Evolutionary conservation across 2,113 vertebrate genomes (phyloP).

Genomic region (Corydoras maculifer): DNA sequence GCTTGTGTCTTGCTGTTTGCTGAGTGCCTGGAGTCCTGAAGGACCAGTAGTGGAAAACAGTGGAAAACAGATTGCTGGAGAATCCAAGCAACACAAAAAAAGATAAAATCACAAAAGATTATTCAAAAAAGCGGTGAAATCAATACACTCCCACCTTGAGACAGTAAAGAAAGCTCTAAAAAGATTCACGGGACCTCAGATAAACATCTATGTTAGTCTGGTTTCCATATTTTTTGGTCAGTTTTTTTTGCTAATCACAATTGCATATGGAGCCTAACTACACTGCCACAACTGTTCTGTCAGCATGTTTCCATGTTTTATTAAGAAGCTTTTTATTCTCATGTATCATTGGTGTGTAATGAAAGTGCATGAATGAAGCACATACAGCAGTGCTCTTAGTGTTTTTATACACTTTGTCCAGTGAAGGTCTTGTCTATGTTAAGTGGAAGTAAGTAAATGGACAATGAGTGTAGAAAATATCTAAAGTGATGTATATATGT

Average conservation of each 20-base stretch:
- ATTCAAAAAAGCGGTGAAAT: slow-evolving; percentile 36
- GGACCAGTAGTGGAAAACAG: slow-evolving; percentile 22
- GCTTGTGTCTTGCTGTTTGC: slow-evolving; percentile 23
- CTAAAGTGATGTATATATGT: too few relatives aligned
- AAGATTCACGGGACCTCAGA: slow-evolving; percentile 5
- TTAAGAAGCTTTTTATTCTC: too few relatives aligned
- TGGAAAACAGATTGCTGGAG: slow-evolving; percentile 42
- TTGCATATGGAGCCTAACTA: too few relatives aligned
- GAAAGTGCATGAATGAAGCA: too few relatives aligned
- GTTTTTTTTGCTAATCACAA: too few relatives aligned
- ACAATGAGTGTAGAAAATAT: too few relatives aligned
- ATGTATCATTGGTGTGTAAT: too few relatives aligned
- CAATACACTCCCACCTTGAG: slow-evolving; percentile 28
- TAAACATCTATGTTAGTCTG: slow-evolving; percentile 38
- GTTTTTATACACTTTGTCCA: too few relatives aligned
- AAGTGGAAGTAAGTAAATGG: too few relatives aligned
- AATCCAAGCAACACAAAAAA: slow-evolving; percentile 19
- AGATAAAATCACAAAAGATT: slow-evolving; percentile 34
- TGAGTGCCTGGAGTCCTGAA: slow-evolving; percentile 18
- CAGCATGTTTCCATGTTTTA: too few relatives aligned
- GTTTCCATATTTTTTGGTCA: background rate
- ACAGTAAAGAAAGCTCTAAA: slow-evolving; percentile 19
- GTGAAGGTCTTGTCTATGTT: too few relatives aligned
- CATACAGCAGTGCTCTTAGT: too few relatives aligned
- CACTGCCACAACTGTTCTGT: background rate